Percentiles rank a stretch among this genome's conserved stretches.
phyloP scores from a whole-genome alignment of 2,113 vertebrate species.

The Acrocephalus kingi region DNA sequence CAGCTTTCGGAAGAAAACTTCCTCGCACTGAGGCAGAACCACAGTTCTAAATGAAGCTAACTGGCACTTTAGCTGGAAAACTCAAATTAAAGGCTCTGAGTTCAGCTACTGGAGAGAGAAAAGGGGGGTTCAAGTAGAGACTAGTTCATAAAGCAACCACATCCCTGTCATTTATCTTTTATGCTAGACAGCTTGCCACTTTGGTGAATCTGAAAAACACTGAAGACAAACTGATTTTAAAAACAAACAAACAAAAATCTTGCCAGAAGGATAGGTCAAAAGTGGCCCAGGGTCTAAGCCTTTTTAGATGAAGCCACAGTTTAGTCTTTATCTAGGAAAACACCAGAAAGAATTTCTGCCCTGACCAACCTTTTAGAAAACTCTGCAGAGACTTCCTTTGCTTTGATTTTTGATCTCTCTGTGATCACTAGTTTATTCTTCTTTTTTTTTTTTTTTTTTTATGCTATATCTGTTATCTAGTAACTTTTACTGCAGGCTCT shows the following conservation, averaged over 20 bases:
- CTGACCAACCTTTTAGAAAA: not conserved
- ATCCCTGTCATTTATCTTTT: conserved; percentile 23
- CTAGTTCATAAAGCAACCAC: conserved; percentile 6
- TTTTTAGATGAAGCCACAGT: not conserved
- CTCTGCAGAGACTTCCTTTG: conserved; percentile 17
- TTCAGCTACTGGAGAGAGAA: conserved; percentile 15
- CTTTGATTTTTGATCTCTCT: conserved; percentile 23
- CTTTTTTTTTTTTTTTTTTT: not conserved
- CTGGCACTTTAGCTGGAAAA: not conserved
- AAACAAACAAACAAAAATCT: not conserved
- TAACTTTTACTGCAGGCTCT: conserved; percentile 1
- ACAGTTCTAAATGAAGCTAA: not conserved
- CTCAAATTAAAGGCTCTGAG: conserved; percentile 12
- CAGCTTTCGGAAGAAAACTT: conserved; percentile 12
- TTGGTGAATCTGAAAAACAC: conserved; percentile 12
- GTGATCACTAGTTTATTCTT: not conserved
- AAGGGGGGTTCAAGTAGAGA: conserved; percentile 19
- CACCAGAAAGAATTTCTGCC: not conserved
- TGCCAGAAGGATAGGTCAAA: not conserved
- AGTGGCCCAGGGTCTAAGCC: not conserved
- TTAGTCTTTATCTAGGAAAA: conserved; percentile 21
- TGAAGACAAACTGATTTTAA: not conserved
- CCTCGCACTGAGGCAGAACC: not conserved
- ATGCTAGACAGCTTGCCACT: conserved; percentile 7
- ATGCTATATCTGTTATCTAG: not conserved